Conservation (phyloP, 1,140 invertebrate genomes). For the Pseudomyrmex sp. region DNA sequence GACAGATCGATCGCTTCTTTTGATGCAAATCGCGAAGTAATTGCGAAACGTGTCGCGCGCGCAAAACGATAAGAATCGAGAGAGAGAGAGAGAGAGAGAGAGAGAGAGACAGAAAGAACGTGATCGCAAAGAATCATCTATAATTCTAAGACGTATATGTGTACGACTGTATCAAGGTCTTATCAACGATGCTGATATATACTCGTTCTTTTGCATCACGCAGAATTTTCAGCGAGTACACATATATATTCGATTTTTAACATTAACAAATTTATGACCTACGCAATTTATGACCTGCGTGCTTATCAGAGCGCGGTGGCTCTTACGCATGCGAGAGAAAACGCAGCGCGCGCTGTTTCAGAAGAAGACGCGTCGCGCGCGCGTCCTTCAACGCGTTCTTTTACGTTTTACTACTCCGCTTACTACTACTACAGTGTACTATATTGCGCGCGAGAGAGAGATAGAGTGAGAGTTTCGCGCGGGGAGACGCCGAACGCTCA, state of each 20-base stretch:
- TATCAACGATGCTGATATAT: slow-evolving; percentile 28
- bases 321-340: slow-evolving; percentile 4
- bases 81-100: neutral
- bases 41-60: slow-evolving; percentile 35
- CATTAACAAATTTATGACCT: slow-evolving; percentile 38
- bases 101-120: neutral
- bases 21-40: slow-evolving; percentile 28
- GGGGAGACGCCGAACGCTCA: neutral
- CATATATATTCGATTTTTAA: slow-evolving; percentile 8
- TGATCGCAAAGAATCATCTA: neutral
- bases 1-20: slow-evolving; percentile 2
- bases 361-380: slow-evolving; percentile 3
- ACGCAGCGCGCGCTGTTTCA: too few species aligned
- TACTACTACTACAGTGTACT: neutral
- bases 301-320: slow-evolving; percentile 9
- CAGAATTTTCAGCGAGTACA: neutral
- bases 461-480: neutral
- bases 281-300: slow-evolving; percentile 31
- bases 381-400: slow-evolving; percentile 4
- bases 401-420: neutral
- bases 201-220: slow-evolving; percentile 32
- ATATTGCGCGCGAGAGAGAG: neutral
- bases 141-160: neutral
- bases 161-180: neutral
- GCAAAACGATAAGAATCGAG: slow-evolving; percentile 18